Base-by-base conservation (phyloP, 2,113 vertebrate genomes). In the Mustela lutreola region DNA sequence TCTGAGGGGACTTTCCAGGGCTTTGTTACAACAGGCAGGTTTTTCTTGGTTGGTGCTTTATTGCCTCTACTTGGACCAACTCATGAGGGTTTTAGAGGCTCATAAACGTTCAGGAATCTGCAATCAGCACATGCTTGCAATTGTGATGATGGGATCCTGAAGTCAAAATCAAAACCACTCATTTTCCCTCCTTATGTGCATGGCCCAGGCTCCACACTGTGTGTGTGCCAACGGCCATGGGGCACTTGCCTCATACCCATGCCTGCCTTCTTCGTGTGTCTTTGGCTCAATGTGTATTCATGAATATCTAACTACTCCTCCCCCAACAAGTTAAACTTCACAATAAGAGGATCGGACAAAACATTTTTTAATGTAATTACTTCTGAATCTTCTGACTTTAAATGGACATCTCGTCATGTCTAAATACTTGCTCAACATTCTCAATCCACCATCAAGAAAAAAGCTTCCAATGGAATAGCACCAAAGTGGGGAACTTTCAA, bases 161-260 rank as follows among this genome's bases (percentile, higher is more conserved):
- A 19, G 39, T 50, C 65, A 33, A 80, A 10, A 26, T 63, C 70
- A 31, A 48, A 48, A 48, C 7, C 12, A 0, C 70, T 7, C 42
- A 2, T 45, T 24, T 18, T 21, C 22, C 16, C 33, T 16, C 22
- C 3, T 11, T 8, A 2, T 9, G 22, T 1, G 19, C n/a, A 3
- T 39, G 33, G 2, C 56, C 45, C 45, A 4, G 31, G 11, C 31
- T 39, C 11, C 18, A 75, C 16, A 39, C 28, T 6, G 2, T 24
- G 9, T 39, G 11, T 12, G 21, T 18, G 22, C 36, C 21, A 16
- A 36, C 65, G 10, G n/a, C 67, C 33, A 9, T 36, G 4, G 67
- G 67, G n/a, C 33, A 19, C 18, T n/a, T 19, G 33, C 3, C 75
- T 7, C 4, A 4, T 28, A 48, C 42, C 26, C 15, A 31, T 7